Evolutionary conservation across 2,888 invertebrate genomes (phyloP).

Genomic region (Stenoptilia bipunctidactyla): DNA sequence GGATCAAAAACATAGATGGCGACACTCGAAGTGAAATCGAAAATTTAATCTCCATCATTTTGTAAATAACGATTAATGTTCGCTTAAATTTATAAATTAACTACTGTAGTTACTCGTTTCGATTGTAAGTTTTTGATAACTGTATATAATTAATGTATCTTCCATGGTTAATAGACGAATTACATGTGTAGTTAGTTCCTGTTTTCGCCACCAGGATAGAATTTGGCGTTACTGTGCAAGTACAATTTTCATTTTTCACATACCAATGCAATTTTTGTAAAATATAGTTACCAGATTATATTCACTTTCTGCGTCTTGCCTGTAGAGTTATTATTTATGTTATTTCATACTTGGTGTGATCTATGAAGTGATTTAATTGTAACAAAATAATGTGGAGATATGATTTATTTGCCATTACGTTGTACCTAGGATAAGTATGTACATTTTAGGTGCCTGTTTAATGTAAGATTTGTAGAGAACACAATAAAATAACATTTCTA

Average conservation of each 20-base stretch:
- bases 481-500: slow-evolving; percentile 38
- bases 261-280: slow-evolving; percentile 19
- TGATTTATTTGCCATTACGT: slow-evolving; percentile 60
- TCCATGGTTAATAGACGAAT: no score
- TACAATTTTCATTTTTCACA: slow-evolving; percentile 6
- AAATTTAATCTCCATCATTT: no score
- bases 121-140: no score
- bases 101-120: no score
- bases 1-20: no score
- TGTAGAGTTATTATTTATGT: slow-evolving; percentile 54
- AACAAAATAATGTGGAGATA: slow-evolving; percentile 41
- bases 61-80: no score
- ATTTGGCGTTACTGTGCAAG: slow-evolving; percentile 1
- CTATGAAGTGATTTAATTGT: slow-evolving; percentile 12
- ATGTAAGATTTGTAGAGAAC: slow-evolving; percentile 58
- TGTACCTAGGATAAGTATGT: slow-evolving; percentile 66
- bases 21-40: no score
- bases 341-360: slow-evolving; percentile 41
- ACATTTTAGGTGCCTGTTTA: slow-evolving; percentile 62
- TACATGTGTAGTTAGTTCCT: not conserved
- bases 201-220: not conserved
- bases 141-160: no score
- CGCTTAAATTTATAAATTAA: no score
- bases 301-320: slow-evolving; percentile 42
- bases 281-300: slow-evolving; percentile 41